Evolutionary conservation across 1,140 invertebrate genomes (phyloP).

Genomic region (Hypsibius dujardini): DNA sequence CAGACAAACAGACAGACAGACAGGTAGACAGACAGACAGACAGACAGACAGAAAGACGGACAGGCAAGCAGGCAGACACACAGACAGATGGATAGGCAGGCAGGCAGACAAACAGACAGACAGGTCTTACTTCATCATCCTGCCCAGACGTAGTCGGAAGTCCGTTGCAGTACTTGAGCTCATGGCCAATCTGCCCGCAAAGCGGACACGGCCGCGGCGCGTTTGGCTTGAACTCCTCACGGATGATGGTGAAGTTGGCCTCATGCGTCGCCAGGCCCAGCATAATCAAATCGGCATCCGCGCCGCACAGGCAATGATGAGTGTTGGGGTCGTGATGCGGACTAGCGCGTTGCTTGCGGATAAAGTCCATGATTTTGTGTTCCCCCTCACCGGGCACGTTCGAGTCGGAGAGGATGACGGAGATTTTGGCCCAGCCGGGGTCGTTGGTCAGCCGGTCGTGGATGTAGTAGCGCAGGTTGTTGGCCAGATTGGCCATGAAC

Average conservation of each 20-base stretch:
- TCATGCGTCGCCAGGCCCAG: constrained; percentile 94
- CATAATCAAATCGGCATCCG: constrained; percentile 98
- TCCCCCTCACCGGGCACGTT: constrained; percentile 94
- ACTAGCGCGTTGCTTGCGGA: constrained; percentile 80
- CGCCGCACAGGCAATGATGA: constrained; percentile 88
- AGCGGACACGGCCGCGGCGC: constrained; percentile 87
- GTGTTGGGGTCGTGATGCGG: constrained; percentile 95
- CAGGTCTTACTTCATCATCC: too few relatives aligned
- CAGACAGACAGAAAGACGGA: too few relatives aligned
- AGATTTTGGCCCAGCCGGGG: constrained; percentile 81
- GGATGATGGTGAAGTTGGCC: constrained; percentile 72
- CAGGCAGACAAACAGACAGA: too few relatives aligned
- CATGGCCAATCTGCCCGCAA: constrained; percentile 84
- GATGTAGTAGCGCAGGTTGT: constrained; percentile 87
- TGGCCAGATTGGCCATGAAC: constrained; percentile 85
- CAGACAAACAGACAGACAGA: too few relatives aligned
- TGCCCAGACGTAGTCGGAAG: too few relatives aligned
- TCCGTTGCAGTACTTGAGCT: constrained; percentile 84
- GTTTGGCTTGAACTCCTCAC: constrained; percentile 97
- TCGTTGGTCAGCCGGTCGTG: constrained; percentile 83
- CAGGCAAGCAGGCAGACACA: too few relatives aligned
- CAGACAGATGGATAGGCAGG: too few relatives aligned
- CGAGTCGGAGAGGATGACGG: constrained; percentile 86
- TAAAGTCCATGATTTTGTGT: constrained; percentile 99
- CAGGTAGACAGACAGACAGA: too few relatives aligned